Conservation (phyloP, 1,140 invertebrate genomes). For the Drosophila nannoptera region DNA sequence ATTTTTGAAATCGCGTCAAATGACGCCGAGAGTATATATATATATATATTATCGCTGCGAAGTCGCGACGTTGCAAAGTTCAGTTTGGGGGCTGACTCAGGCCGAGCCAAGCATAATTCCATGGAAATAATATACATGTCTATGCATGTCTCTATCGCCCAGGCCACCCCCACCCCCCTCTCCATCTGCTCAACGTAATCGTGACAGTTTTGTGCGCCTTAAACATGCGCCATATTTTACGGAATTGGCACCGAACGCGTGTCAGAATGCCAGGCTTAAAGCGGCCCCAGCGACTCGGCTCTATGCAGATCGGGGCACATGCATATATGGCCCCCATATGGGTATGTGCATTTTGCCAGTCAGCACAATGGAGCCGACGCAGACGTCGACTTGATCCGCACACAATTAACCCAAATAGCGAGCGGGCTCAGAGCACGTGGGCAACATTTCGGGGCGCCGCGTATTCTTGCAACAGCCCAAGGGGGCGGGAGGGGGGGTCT, state of each 20-base stretch:
- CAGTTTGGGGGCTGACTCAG: conserved; percentile 58
- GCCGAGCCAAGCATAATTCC: conserved; percentile 21
- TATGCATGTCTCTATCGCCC: not conserved
- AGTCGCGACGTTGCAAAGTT: conserved; percentile 45
- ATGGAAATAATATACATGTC: conserved; percentile 9
- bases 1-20: conserved; percentile 53
- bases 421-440: conserved; percentile 57
- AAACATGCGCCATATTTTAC: conserved; percentile 49
- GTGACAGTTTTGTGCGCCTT: conserved; percentile 35
- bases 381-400: conserved; percentile 48
- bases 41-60: conserved; percentile 52
- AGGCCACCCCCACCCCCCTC: not conserved
- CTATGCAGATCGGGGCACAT: not conserved
- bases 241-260: conserved; percentile 56
- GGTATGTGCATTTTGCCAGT: conserved; percentile 4
- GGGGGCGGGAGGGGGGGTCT: no score
- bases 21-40: conserved; percentile 63
- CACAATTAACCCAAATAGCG: conserved; percentile 75
- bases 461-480: conserved; percentile 54
- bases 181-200: conserved; percentile 7
- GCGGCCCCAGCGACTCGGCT: conserved; percentile 38
- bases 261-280: conserved; percentile 68
- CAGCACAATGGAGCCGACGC: conserved; percentile 52
- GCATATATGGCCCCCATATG: not conserved
- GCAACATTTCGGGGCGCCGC: conserved; percentile 43